A percentile compares a stretch with the other conserved stretches of the same genome.
These are phyloP conservation scores for Thymelicus lineola DNA, from an alignment of 2,888 invertebrate genomes.

Conservation along the genomic window DNA sequence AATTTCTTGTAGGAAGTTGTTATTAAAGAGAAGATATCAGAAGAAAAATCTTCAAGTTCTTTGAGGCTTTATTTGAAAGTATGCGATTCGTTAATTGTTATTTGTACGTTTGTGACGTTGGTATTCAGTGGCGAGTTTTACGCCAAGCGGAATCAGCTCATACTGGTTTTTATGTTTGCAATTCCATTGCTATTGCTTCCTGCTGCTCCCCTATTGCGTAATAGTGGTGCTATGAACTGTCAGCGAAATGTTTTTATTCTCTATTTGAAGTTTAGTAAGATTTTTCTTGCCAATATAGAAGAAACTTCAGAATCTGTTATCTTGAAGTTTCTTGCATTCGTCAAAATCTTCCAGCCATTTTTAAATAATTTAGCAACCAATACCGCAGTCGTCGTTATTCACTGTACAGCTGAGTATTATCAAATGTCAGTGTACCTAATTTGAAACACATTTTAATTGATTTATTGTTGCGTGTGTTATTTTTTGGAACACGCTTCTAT, in stretches of 20 bases:
- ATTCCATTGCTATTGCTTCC: constrained; percentile 25
- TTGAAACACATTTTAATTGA: no score
- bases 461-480: no score
- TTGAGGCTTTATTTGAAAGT: constrained; percentile 12
- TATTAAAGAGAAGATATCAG: neutral
- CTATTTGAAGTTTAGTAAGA: neutral
- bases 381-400: no score
- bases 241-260: neutral
- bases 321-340: no score
- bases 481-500: no score
- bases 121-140: constrained; percentile 19
- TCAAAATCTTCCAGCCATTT: no score
- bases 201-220: constrained; percentile 18
- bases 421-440: no score
- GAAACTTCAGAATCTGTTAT: no score
- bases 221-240: constrained; percentile 9
- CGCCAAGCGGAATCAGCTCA: constrained; percentile 20
- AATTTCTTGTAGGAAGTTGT: neutral
- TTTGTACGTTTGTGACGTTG: neutral
- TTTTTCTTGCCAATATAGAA: no score
- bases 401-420: no score
- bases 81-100: constrained; percentile 7
- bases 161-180: constrained; percentile 34
- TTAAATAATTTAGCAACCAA: no score
- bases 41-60: neutral